These are phyloP conservation scores for Meiosimyza decipiens DNA, from an alignment of 2,888 invertebrate species.

Conservation along the genomic window DNA sequence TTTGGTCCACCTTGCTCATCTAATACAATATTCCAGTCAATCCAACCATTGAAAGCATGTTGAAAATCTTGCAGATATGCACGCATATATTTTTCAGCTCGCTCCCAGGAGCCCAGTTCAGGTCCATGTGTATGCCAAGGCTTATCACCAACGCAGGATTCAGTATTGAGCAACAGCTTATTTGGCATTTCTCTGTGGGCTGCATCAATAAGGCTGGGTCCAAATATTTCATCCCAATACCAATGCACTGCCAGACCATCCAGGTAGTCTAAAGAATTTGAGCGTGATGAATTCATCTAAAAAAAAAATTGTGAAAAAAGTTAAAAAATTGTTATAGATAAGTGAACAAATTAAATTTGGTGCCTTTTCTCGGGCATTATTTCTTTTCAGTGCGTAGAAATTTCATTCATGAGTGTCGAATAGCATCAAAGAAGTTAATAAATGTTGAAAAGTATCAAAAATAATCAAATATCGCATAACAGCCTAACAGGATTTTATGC, in stretches of 20 bases:
- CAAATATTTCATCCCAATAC: slow-evolving; percentile 77
- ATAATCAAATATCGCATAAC: too few relatives aligned
- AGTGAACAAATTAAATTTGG: too few relatives aligned
- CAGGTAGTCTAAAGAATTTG: slow-evolving; percentile 72
- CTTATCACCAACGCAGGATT: slow-evolving; percentile 78
- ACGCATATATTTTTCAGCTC: slow-evolving; percentile 77
- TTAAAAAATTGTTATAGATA: too few relatives aligned
- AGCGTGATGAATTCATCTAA: slow-evolving; percentile 70
- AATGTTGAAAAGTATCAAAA: too few relatives aligned
- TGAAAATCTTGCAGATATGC: slow-evolving; percentile 80
- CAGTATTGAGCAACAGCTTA: slow-evolving; percentile 82
- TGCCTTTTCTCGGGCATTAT: too few relatives aligned
- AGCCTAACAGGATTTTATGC: too few relatives aligned
- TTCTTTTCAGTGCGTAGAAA: too few relatives aligned
- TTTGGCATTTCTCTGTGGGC: slow-evolving; percentile 75
- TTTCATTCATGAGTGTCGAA: too few relatives aligned
- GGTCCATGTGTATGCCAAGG: slow-evolving; percentile 71
- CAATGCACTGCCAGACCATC: slow-evolving; percentile 88
- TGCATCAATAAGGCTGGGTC: slow-evolving; percentile 71
- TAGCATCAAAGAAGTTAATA: too few relatives aligned
- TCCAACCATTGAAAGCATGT: slow-evolving; percentile 85
- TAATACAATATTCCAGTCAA: slow-evolving; percentile 93
- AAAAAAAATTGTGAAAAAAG: slow-evolving; percentile 33
- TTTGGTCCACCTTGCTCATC: slow-evolving; percentile 84
- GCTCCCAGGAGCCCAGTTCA: slow-evolving; percentile 79